These are phyloP conservation scores for Oscheius sp. DNA, from an alignment of 2,888 invertebrate species.

Conservation along the genomic window DNA sequence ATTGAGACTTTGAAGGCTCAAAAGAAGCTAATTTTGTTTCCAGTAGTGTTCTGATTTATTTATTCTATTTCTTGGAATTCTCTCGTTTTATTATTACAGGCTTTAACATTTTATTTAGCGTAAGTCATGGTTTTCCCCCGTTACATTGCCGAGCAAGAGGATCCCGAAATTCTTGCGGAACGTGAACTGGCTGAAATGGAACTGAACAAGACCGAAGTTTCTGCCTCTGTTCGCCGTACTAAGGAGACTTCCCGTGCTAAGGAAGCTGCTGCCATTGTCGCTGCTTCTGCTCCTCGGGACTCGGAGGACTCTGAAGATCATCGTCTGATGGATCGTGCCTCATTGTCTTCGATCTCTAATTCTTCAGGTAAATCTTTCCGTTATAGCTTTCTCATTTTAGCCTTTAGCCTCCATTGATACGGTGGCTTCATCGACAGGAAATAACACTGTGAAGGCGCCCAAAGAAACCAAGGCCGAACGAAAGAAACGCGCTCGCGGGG, in stretches of 20 bases:
- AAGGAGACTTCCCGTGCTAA: slow-evolving; percentile 19
- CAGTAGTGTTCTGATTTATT: neutral
- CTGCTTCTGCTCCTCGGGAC: neutral
- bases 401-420: slow-evolving; percentile 10
- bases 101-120: neutral
- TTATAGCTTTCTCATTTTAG: neutral
- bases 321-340: slow-evolving; percentile 9
- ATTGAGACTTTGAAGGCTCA: too few relatives aligned
- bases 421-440: neutral
- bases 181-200: neutral
- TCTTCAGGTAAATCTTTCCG: neutral
- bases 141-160: neutral
- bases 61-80: neutral
- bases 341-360: slow-evolving; percentile 8
- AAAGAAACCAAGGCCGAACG: slow-evolving; percentile 34
- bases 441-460: neutral
- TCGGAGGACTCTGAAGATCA: neutral
- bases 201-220: neutral
- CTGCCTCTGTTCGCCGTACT: neutral
- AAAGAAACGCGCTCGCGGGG: slow-evolving; percentile 40
- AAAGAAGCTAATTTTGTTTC: too few relatives aligned
- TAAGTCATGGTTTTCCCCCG: slow-evolving; percentile 27
- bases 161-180: slow-evolving; percentile 24
- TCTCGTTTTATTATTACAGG: neutral
- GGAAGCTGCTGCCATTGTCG: slow-evolving; percentile 21